Percentiles rank a stretch among this genome's conserved stretches.
Evolutionary conservation across 2,888 invertebrate species (phyloP).

Genomic region (Hedya salicella): DNA sequence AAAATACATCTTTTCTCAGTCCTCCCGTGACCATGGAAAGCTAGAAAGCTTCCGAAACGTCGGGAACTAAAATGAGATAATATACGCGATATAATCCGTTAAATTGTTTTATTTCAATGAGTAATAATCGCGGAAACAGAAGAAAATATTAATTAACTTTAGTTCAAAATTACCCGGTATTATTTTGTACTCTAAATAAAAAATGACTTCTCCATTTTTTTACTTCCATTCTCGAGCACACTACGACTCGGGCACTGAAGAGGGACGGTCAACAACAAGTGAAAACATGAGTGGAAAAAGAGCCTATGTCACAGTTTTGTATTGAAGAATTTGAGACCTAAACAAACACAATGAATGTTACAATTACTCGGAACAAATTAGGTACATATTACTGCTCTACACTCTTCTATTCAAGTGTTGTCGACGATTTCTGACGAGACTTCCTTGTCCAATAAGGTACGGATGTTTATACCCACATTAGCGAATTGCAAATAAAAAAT

Average conservation of each 20-base stretch:
- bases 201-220: conserved; percentile 53
- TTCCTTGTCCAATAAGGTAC: conserved; percentile 49
- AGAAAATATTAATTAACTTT: not conserved
- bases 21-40: too few relatives aligned
- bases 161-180: not conserved
- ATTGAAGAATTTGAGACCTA: not conserved
- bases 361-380: not conserved
- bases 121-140: too few relatives aligned
- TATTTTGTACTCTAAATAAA: not conserved
- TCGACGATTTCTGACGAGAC: conserved; percentile 54
- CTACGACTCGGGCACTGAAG: conserved; percentile 52
- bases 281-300: not conserved
- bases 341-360: not conserved
- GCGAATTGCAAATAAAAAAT: conserved; percentile 1
- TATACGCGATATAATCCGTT: too few relatives aligned
- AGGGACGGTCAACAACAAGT: conserved; percentile 55
- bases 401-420: conserved; percentile 50
- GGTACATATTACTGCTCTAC: not conserved
- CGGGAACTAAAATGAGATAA: too few relatives aligned
- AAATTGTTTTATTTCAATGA: too few relatives aligned
- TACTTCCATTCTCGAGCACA: conserved; percentile 57
- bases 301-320: not conserved
- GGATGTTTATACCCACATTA: conserved; percentile 2
- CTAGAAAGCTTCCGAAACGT: too few relatives aligned
- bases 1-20: too few relatives aligned